Base-by-base conservation (phyloP, 2,888 invertebrate species). In the Theristus sp. region DNA sequence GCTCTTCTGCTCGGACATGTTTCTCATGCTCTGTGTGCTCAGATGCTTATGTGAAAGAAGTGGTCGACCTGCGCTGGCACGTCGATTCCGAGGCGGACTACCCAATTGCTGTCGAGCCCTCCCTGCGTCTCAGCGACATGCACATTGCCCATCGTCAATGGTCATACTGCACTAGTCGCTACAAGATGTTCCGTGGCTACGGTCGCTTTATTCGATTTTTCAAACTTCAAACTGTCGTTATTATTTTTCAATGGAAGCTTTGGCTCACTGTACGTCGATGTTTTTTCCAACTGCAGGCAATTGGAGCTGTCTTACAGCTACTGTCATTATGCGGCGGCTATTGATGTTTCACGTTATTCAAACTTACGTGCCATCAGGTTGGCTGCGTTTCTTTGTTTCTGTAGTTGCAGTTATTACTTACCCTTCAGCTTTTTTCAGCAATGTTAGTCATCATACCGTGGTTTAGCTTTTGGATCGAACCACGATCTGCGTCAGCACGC, bases 101-200 rank as follows among this genome's bases (percentile, higher is more conserved):
- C 58, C 71, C 71, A 13, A 70, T 72, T 30, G 69, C 69, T 0
- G 65, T 64, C 47, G 73, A 72, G 54, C 60, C 63, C 28, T 67
- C 68, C 13, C 69, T 72, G 47, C 67, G 67, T 57, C 64, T 73
- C 47, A 72, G 70, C 61, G 72, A 72, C 64, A 72, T 72, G 72
- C 62, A 64, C 25, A 70, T 72, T 29, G 65, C 65, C 2, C 63
- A 63, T 31, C 65, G 61, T 25, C 29, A 65, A 26, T 69, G 62
- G 58, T 66, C 66, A 26, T 64, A 65, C 31, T 71, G 71, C 60
- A 62, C 64, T 2, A 67, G 67, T 20, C 67, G 68, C 28, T 72
- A 72, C 63, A 69, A 71, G 17, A 73, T 72, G 72, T 72, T 73
- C 58, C 55, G 72, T 24, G 72, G 72, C 26, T 62, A 60, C 22